Conservation (phyloP, 2,888 invertebrate species). For the Aleiodes alternator region DNA sequence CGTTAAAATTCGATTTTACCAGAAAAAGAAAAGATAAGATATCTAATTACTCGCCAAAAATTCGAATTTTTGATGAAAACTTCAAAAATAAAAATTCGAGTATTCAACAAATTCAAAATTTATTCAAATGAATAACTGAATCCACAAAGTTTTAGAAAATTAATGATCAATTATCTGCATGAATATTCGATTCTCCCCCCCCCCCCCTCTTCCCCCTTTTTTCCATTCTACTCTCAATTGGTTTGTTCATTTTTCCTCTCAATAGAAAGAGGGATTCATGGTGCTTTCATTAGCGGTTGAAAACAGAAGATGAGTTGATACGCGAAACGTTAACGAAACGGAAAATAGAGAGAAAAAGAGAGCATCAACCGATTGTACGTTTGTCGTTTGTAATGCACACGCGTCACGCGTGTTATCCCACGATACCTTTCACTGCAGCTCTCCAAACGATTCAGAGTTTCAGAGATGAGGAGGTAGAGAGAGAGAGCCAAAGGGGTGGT, state of each 20-base stretch:
- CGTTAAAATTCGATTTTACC: too few relatives aligned
- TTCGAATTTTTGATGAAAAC: too few relatives aligned
- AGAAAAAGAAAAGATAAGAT: too few relatives aligned
- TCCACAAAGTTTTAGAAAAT: too few relatives aligned
- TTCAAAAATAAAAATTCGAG: too few relatives aligned
- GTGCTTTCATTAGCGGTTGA: slow-evolving; percentile 59
- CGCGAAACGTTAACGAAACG: slow-evolving; percentile 54
- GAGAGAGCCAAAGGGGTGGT: slow-evolving; percentile 2
- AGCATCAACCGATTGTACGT: slow-evolving; percentile 42
- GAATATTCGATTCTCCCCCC: too few relatives aligned
- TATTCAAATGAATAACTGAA: too few relatives aligned
- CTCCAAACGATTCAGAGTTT: slow-evolving; percentile 28
- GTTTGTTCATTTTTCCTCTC: neutral
- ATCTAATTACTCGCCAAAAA: too few relatives aligned
- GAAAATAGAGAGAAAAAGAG: slow-evolving; percentile 36
- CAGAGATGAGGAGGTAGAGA: slow-evolving; percentile 1
- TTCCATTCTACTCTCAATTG: too few relatives aligned
- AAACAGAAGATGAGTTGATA: slow-evolving; percentile 56
- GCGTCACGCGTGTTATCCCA: slow-evolving; percentile 29
- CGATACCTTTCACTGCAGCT: neutral
- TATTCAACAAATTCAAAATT: too few relatives aligned
- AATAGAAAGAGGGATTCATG: slow-evolving; percentile 52
- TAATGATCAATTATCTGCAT: too few relatives aligned
- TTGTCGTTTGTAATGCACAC: slow-evolving; percentile 44
- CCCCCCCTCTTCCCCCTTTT: too few relatives aligned